Evolutionary conservation across 2,113 vertebrate species (phyloP), one percentile per base, ranked within the genome.

Genomic region (Poeciliopsis occidentalis): DNA sequence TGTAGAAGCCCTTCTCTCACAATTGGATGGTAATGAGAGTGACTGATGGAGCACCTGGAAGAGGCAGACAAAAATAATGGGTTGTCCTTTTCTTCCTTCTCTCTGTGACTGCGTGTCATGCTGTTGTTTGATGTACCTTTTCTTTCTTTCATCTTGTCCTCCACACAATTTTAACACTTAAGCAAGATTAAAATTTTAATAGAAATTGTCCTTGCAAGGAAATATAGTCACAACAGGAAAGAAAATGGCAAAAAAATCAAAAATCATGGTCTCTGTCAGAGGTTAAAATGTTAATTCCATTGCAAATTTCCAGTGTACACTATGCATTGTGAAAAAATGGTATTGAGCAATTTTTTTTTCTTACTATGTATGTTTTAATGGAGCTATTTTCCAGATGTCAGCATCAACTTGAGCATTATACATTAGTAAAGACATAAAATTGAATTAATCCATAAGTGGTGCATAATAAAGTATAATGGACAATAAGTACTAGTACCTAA

Each of bases 1-100:
- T 68, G 67, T 83, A 90, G 86, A 73, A 82, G 81, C 82, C 85
- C 75, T 82, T 79, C 80, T 85, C 83, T 81, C 85, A 73, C 80
- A 85, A 88, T 89, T 86, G 82, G 86, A 84, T 73, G 81, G 79
- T 92, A 93, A 91, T 89, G 88, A 92, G 89, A 91, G 81, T 87
- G 85, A 91, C 88, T 88, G 86, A 91, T 41, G 72, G 82, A 77
- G 80, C 67, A 27, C 82, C 86, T 85, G 3, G 71, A 69, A 79
- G 75, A 87, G 67, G 67, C 70, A 71, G 83, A 85, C 79, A 85
- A 73, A 88, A 84, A 81, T 76, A 81, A 83, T 73, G 76, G 70
- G 75, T 77, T 78, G 76, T 79, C 54, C 71, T 74, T 51, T 67
- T 64, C 64, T 39, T 15, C 4, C 4, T 24, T 73, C 66, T 67